Evolutionary conservation across 2,888 invertebrate species (phyloP).

Genomic region (Xestia xanthographa): DNA sequence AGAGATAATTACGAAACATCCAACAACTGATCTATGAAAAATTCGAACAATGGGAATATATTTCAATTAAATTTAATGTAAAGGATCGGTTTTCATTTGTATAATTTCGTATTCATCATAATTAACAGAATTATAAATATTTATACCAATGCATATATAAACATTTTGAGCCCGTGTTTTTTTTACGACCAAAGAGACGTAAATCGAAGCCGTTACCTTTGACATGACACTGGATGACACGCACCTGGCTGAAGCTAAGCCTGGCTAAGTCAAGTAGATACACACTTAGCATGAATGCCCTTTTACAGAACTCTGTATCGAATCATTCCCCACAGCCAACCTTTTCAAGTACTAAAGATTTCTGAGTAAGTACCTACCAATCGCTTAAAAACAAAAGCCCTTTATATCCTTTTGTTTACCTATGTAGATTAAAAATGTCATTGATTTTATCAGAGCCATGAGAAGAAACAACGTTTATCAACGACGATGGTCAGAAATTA

Average conservation of each 20-base stretch:
- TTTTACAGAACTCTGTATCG: not conserved
- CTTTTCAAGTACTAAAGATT: not conserved
- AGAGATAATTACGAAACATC: conserved; percentile 12
- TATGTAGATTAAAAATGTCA: not conserved
- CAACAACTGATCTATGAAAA: conserved; percentile 1
- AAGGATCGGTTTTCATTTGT: conserved; percentile 1
- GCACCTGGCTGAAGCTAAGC: not conserved
- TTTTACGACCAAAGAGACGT: no score
- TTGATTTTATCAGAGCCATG: not conserved
- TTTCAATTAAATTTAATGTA: not conserved
- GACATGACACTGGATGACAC: not conserved
- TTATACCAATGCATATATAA: no score
- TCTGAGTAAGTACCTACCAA: not conserved
- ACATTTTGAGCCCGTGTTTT: no score
- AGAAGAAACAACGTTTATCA: not conserved
- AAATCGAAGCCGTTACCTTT: not conserved
- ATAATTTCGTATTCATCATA: conserved; percentile 1
- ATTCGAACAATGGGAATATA: not conserved
- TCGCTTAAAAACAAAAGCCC: not conserved
- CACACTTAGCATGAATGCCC: not conserved
- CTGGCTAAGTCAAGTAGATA: not conserved
- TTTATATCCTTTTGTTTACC: not conserved
- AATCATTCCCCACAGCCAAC: not conserved
- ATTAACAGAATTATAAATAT: not conserved
- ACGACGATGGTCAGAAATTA: not conserved